phyloP scores from a whole-genome alignment of 2,888 invertebrate genomes.

The Dione juno region DNA sequence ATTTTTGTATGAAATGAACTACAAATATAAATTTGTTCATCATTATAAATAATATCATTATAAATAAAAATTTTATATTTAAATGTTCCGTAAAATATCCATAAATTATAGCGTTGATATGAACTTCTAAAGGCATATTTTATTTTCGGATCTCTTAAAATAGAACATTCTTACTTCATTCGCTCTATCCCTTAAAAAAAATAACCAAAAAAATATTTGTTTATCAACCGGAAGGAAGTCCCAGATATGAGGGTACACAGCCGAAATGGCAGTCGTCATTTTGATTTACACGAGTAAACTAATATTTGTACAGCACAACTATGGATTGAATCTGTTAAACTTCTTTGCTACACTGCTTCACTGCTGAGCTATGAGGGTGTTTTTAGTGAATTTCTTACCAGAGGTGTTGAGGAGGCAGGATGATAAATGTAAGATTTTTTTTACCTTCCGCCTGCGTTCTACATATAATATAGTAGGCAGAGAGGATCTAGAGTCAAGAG shows the following conservation, averaged over 20 bases:
- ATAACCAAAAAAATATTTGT: background rate
- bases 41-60: too few relatives aligned
- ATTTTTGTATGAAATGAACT: too few relatives aligned
- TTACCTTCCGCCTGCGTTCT: too few relatives aligned
- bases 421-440: constrained; percentile 31
- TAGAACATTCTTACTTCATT: background rate
- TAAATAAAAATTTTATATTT: too few relatives aligned
- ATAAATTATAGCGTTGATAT: too few relatives aligned
- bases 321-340: background rate
- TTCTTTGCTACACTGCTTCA: background rate
- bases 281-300: constrained; percentile 1
- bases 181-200: constrained; percentile 3
- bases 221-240: constrained; percentile 21
- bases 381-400: constrained; percentile 37
- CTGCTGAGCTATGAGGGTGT: constrained; percentile 29
- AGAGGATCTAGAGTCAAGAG: too few relatives aligned
- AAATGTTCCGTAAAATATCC: too few relatives aligned
- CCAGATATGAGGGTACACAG: constrained; percentile 6
- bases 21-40: too few relatives aligned
- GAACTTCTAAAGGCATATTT: background rate
- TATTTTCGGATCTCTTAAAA: background rate
- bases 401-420: constrained; percentile 23
- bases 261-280: constrained; percentile 7
- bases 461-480: too few relatives aligned
- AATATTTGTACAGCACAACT: background rate